Evolutionary conservation across 30 jellyfish, hydroid and myxozoan genomes (phyloP), one percentile per base, ranked within the genome.

Genomic region (Phacellophora camtschatica): DNA sequence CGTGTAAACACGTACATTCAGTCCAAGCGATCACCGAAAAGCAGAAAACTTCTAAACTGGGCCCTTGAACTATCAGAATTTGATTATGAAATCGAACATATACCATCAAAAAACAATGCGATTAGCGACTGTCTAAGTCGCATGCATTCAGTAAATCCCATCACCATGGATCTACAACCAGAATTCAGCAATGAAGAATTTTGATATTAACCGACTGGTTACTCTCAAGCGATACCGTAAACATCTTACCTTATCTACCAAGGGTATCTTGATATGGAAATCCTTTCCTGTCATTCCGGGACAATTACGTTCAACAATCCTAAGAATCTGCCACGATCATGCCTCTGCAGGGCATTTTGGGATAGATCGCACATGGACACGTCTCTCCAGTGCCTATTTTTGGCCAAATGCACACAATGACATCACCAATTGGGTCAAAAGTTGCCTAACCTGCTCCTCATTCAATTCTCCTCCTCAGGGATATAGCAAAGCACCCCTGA

Each of bases 41-140:
- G 66, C 25, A 7, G 35, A 29, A 72, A 68, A 24, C 23, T 37
- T 9, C 30, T 37, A 8, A 42, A 46, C 34, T 46, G 75, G 86
- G 61, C 75, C 31, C 32, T 54, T 25, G 57, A n/a, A 33, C 68
- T 19, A 15, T 39, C 51, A 39, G 51, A 39, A 41, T 43, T 42
- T 69, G 15, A 7, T 23, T 69, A 69, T 29, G 74, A 69, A 4
- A 48, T 69, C 19, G 69, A 69, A 39, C 83, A 69, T n/a, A 69
- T 35, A 5, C 68, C 45, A 69, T 69, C 83, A 5, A 39, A 69
- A 34, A 69, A 69, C 68, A 69, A 69, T 39, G 83, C 69, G 18
- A 69, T 69, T 37, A 69, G 73, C 22, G 83, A 69, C 83, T 69
- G 68, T 48, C 76, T 74, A 63, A 54, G 74, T 74, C 77, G 77